These are phyloP conservation scores for Acropora tenuis DNA, from an alignment of 64 coral and sea anemone genomes.

Conservation along the genomic window DNA sequence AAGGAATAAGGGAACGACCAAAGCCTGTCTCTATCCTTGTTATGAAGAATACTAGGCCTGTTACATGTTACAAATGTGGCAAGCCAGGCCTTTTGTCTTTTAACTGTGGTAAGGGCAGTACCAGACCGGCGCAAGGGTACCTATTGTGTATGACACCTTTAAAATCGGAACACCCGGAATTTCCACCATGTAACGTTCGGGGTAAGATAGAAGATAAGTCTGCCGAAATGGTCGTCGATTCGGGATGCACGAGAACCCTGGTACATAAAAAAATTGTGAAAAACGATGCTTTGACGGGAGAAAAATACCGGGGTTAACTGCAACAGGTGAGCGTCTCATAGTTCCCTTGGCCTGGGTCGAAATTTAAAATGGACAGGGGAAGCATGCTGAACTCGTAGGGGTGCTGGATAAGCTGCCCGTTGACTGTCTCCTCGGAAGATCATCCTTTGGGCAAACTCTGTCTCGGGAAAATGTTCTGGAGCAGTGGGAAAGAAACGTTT, in stretches of 20 bases:
- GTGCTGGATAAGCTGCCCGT: conserved; percentile 17
- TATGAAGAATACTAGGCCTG: too few species aligned
- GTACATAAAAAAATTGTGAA: not conserved
- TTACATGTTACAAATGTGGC: conserved; percentile 8
- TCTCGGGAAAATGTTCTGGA: conserved; percentile 14
- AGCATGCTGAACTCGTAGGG: conserved; percentile 14
- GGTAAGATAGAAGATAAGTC: not conserved
- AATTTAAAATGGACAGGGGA: not conserved
- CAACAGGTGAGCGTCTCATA: not conserved
- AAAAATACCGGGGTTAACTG: conserved; percentile 16
- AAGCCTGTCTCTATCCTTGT: not conserved
- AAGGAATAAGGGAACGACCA: too few species aligned
- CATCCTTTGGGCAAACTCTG: not conserved
- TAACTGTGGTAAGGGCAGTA: not conserved
- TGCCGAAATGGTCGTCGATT: conserved; percentile 22
- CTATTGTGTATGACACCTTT: conserved; percentile 26
- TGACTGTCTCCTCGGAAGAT: conserved; percentile 13
- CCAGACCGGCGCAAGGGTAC: not conserved
- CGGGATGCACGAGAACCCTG: not conserved
- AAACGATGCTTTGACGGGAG: not conserved
- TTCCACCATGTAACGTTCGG: not conserved
- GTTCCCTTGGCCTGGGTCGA: conserved; percentile 3
- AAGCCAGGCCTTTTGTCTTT: not conserved
- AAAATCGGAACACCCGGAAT: not conserved
- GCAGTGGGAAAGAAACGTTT: conserved; percentile 25